These are phyloP conservation scores for Quadriops clusia DNA, from an alignment of 2,888 invertebrate species.

Conservation along the genomic window DNA sequence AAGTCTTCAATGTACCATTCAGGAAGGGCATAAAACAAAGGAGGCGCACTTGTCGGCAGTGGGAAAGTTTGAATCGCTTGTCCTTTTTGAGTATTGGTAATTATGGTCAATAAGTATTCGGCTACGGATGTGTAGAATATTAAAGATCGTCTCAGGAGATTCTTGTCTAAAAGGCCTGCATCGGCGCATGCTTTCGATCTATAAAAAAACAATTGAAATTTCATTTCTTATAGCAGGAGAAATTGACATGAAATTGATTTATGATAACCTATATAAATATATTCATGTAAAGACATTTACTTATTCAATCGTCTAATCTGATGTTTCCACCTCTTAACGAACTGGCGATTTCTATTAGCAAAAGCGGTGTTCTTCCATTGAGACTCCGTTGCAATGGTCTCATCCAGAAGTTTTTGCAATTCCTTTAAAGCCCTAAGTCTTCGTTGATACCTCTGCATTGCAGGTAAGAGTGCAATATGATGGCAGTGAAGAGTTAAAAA, in stretches of 20 bases:
- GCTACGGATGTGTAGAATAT: slow-evolving; percentile 82
- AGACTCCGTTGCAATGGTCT: slow-evolving; percentile 66
- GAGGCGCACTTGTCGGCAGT: slow-evolving; percentile 49
- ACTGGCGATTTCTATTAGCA: slow-evolving; percentile 66
- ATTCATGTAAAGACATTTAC: slow-evolving; percentile 29
- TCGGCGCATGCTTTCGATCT: slow-evolving; percentile 89
- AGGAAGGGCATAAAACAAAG: slow-evolving; percentile 79
- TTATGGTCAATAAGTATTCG: slow-evolving; percentile 58
- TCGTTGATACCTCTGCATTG: slow-evolving; percentile 72
- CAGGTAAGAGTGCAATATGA: slow-evolving; percentile 82
- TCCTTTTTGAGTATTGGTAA: slow-evolving; percentile 44
- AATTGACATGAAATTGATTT: neutral
- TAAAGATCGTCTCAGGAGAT: slow-evolving; percentile 67
- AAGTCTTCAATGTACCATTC: slow-evolving; percentile 98
- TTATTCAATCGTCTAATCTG: slow-evolving; percentile 68
- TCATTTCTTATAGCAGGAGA: slow-evolving; percentile 1
- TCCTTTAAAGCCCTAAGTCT: slow-evolving; percentile 68
- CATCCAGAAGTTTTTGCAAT: slow-evolving; percentile 76
- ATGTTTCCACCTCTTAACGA: slow-evolving; percentile 76
- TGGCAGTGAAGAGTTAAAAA: slow-evolving; percentile 90
- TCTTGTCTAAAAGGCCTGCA: slow-evolving; percentile 75
- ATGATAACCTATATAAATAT: neutral
- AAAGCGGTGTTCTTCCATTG: slow-evolving; percentile 71
- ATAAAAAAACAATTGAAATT: slow-evolving; percentile 34
- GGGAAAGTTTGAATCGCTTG: slow-evolving; percentile 43